These are phyloP conservation scores for Sinopyrophorus schimmeli DNA, from an alignment of 2,888 invertebrate species.

Conservation along the genomic window DNA sequence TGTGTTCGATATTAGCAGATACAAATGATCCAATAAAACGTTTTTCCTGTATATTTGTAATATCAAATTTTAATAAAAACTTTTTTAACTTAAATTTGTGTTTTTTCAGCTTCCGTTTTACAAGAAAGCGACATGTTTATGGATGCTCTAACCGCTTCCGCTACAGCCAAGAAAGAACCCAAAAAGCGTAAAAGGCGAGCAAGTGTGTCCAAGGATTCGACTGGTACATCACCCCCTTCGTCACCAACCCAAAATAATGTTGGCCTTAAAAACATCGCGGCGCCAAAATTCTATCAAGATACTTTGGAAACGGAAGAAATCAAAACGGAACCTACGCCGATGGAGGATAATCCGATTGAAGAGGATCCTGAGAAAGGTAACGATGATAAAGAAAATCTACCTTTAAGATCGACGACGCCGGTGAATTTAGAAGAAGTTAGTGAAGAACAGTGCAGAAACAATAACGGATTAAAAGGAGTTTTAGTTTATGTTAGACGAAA, in stretches of 20 bases:
- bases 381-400: constrained; percentile 8
- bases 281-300: constrained; percentile 86
- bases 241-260: constrained; percentile 40
- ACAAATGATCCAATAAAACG: too few species aligned
- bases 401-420: constrained; percentile 14
- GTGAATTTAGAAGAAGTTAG: constrained; percentile 16
- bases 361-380: constrained; percentile 2
- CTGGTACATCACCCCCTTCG: constrained; percentile 53
- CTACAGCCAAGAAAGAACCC: constrained; percentile 72
- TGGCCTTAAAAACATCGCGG: constrained; percentile 59
- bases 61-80: too few species aligned
- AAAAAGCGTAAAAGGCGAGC: constrained; percentile 78
- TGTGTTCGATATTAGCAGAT: too few species aligned
- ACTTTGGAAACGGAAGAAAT: constrained; percentile 67
- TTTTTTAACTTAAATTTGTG: constrained; percentile 25
- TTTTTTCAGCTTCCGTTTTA: constrained; percentile 69
- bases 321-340: constrained; percentile 52
- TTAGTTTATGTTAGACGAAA: constrained; percentile 73
- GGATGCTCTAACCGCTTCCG: constrained; percentile 84
- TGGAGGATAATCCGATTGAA: constrained; percentile 11
- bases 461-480: constrained; percentile 72
- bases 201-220: constrained; percentile 67
- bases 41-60: too few species aligned
- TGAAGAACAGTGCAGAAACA: constrained; percentile 34
- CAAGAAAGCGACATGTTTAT: constrained; percentile 93